Evolutionary conservation across 1,140 invertebrate species (phyloP), one percentile per base, ranked within the genome.

Genomic region (Drosophila sturtevanti): DNA sequence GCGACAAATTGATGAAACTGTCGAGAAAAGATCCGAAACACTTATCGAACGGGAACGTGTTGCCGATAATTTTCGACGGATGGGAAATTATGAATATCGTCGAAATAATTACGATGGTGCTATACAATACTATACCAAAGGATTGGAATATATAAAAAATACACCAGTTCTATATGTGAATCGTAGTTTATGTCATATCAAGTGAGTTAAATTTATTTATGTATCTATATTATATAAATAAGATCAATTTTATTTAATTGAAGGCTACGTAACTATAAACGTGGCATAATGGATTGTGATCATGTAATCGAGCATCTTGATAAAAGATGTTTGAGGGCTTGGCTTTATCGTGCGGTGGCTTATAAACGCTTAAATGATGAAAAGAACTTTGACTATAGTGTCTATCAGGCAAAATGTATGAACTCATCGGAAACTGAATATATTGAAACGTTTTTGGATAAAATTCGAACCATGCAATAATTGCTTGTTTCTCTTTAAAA

Each of bases 141-240:
- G 79, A 0, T 16, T 87, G 34, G 6, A 51, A 0, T 73, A 79
- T 24, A 58, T 87, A 0, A 48, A 44, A 0, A 72, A 87, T 66
- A 73, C 84, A 0, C 68, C 76, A 3, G 82, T 87, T 4, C 55
- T 87, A 1, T 82, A 82, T 41, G 21, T 89, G 0, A 87, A 87
- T 71, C 75, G 75, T 0, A 76, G 76, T 12, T 52, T 74, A 7
- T 79, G 72, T 10, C 54, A 54, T 14, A 52, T 82, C 0, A 87
- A 68, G 82, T 87, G 16, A 11, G 81, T 81, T 1, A 6, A 31
- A 31, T 31, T 31, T 31, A 6, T 31, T n/a, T n/a, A n/a, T n/a
- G n/a, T n/a, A n/a, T n/a, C n/a, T n/a, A n/a, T n/a, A n/a, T n/a
- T n/a, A n/a, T n/a, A n/a, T n/a, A n/a, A n/a, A n/a, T n/a, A n/a